Evolutionary conservation across 2,797 vertebrate species (phyloP).

Genomic region (Chelon labrosus): DNA sequence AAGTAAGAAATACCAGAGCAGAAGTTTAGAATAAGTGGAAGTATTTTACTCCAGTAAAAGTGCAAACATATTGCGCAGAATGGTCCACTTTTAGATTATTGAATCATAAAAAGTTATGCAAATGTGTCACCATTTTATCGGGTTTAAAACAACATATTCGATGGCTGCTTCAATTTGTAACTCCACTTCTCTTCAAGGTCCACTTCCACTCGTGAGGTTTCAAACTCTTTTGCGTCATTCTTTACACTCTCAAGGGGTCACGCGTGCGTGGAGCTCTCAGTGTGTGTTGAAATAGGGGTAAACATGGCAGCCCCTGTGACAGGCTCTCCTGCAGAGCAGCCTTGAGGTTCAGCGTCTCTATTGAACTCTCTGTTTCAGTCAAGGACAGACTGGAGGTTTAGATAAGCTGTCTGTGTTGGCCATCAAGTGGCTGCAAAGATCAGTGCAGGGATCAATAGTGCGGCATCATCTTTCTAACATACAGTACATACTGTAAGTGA

Average conservation of each 20-base stretch:
- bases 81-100: background rate
- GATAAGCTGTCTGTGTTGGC: conserved; percentile 36
- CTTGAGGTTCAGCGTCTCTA: conserved; percentile 19
- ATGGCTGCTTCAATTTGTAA: too few species aligned
- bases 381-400: conserved; percentile 41
- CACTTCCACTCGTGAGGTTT: too few species aligned
- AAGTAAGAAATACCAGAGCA: background rate
- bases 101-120: too few species aligned
- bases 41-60: background rate
- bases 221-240: background rate
- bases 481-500: background rate
- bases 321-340: conserved; percentile 15
- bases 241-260: background rate
- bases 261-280: background rate
- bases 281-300: conserved; percentile 45
- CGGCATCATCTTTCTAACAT: background rate
- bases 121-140: too few species aligned
- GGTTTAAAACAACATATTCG: too few species aligned
- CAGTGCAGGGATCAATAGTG: background rate
- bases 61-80: conserved; percentile 4
- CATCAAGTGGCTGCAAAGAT: conserved; percentile 15
- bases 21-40: background rate
- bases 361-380: conserved; percentile 33
- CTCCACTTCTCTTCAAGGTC: too few species aligned
- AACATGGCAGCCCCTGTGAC: conserved; percentile 28